phyloP scores from a whole-genome alignment of 2,888 invertebrate genomes.

The Lissonota sp. region DNA sequence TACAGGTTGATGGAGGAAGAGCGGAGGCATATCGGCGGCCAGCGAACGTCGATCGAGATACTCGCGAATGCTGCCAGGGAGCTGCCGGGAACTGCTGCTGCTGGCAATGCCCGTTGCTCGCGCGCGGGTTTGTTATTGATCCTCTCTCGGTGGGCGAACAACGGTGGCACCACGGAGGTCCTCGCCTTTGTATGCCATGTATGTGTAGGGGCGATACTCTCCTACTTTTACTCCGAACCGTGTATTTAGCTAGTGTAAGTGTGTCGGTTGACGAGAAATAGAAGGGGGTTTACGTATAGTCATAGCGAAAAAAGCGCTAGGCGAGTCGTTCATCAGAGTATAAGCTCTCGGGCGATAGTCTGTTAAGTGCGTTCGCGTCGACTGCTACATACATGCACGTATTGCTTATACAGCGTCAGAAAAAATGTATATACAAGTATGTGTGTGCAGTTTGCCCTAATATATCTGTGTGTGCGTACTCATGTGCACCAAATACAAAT shows the following conservation, averaged over 20 bases:
- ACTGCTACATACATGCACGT: no score
- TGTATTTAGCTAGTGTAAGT: background rate
- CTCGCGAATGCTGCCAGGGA: constrained; percentile 26
- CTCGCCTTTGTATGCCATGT: constrained; percentile 45
- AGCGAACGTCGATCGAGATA: constrained; percentile 32
- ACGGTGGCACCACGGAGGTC: constrained; percentile 38
- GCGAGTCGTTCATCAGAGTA: no score
- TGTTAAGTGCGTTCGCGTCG: no score
- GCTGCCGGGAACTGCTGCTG: constrained; percentile 23
- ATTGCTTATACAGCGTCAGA: no score
- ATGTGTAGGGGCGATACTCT: constrained; percentile 26
- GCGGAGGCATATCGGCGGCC: background rate
- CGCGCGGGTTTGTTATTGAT: constrained; percentile 76
- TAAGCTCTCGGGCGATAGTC: no score
- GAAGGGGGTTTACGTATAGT: background rate
- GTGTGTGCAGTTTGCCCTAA: no score
- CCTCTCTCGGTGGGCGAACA: constrained; percentile 63
- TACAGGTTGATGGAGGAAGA: background rate
- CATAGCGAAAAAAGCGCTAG: background rate
- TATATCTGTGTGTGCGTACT: background rate
- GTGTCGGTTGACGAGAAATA: background rate
- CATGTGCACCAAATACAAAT: background rate
- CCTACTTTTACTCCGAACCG: background rate
- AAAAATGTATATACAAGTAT: no score
- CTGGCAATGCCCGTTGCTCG: constrained; percentile 24